A percentile compares a stretch with the other conserved stretches of the same genome.
Conservation (phyloP, 2,113 vertebrate species). For the Caracal caracal region DNA sequence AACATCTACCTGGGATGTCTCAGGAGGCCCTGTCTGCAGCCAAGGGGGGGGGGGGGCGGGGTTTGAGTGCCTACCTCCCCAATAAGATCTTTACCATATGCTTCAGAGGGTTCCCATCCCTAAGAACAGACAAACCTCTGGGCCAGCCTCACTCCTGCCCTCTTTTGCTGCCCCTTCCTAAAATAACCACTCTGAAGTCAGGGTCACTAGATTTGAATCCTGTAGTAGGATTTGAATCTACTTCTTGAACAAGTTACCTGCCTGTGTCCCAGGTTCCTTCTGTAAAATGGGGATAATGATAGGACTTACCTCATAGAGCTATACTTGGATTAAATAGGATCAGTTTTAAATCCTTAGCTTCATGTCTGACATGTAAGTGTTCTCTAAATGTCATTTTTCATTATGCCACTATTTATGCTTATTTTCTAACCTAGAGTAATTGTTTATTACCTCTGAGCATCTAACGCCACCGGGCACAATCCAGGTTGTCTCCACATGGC, state of each 20-base stretch:
- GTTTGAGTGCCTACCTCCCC: background rate
- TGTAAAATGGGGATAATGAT: background rate
- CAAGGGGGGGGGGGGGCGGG: fast-evolving
- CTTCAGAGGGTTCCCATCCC: background rate
- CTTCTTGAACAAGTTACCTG: background rate
- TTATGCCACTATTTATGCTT: background rate
- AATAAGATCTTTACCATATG: background rate
- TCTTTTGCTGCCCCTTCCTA: background rate
- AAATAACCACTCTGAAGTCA: background rate
- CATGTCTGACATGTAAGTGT: background rate
- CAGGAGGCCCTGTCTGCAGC: background rate
- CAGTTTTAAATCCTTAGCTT: background rate
- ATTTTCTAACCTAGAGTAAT: background rate
- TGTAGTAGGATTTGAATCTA: too few species aligned
- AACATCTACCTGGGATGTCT: background rate
- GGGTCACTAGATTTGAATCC: background rate
- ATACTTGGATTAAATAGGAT: background rate
- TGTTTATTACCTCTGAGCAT: background rate
- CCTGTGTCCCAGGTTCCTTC: background rate
- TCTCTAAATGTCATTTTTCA: background rate
- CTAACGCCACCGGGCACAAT: fast-evolving
- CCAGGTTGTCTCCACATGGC: background rate
- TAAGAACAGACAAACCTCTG: background rate
- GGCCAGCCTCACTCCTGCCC: background rate
- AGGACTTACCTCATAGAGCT: background rate